Base-by-base conservation (phyloP, 2,797 vertebrate genomes). In the Sternarchorhynchus goeldii region DNA sequence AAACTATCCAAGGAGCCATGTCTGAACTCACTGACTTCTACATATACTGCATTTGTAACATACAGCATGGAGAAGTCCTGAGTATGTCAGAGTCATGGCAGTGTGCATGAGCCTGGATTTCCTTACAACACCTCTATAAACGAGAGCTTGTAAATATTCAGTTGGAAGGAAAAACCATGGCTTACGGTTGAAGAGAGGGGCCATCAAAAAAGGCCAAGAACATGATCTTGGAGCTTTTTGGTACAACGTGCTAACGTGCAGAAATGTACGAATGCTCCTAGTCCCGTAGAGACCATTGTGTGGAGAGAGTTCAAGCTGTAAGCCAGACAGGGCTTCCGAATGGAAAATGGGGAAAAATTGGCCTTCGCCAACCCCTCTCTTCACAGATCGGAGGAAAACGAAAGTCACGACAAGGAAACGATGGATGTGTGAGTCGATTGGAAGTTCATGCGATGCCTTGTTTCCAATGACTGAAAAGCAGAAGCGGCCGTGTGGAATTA, bases 391-490 rank as follows among this genome's bases (percentile, higher is more conserved):
- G 85, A 73, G 89, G 81, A 89, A 77, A 89, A 91, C 88, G 56
- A 80, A 74, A 83, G 83, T 64, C 86, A 86, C 39, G 69, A 85
- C 88, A 86, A 77, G 74, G 36, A 81, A 82, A 78, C 69, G 77
- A 86, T 90, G 89, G 85, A 87, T 84, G 87, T 88, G 88, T 88
- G 80, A 85, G 84, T 91, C 87, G 88, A 88, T 88, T 85, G 90
- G 87, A 93, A 93, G 92, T 91, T 93, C 92, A 93, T 94, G 92
- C 91, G 86, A 92, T 91, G 93, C 85, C 89, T 88, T 89, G 82
- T 86, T 86, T 91, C 90, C 90, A 92, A 87, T 90, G 87, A 92
- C 79, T 90, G 86, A 90, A 90, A 82, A 83, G 88, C 87, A 88
- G 68, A 68, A 81, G 45, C 88, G 89, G 90, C 88, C 88, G 85